phyloP scores from a whole-genome alignment of 2,888 invertebrate species.

The Ypsolopha scabrella region DNA sequence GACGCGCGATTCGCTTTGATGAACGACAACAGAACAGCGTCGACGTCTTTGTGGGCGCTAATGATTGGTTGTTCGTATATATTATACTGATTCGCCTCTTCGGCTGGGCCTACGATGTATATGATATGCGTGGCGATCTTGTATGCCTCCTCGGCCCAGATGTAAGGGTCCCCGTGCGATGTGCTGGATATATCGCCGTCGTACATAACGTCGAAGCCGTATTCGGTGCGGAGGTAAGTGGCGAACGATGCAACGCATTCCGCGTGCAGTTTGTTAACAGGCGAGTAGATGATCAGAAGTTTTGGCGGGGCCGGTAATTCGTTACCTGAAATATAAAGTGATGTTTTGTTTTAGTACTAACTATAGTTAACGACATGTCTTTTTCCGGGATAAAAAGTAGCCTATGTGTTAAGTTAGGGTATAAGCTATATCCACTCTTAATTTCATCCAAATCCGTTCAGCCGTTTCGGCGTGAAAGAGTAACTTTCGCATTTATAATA shows the following conservation, averaged over 20 bases:
- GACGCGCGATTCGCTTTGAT: constrained; percentile 27
- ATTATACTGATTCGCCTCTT: constrained; percentile 35
- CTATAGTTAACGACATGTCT: too few relatives aligned
- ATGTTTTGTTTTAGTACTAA: background rate
- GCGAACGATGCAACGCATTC: constrained; percentile 51
- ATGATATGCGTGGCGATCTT: constrained; percentile 38
- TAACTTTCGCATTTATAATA: too few relatives aligned
- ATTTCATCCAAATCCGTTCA: too few relatives aligned
- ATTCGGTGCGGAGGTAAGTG: constrained; percentile 42
- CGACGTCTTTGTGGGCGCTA: constrained; percentile 39
- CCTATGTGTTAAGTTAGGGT: too few relatives aligned
- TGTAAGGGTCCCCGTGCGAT: constrained; percentile 43
- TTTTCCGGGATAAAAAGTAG: too few relatives aligned
- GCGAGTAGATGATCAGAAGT: constrained; percentile 47
- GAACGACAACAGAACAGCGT: constrained; percentile 33
- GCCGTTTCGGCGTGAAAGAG: too few relatives aligned
- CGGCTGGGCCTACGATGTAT: constrained; percentile 48
- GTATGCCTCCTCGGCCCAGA: constrained; percentile 51
- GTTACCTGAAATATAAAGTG: constrained; percentile 24
- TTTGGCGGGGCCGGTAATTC: constrained; percentile 47
- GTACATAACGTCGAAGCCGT: constrained; percentile 47
- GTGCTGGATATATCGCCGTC: constrained; percentile 47
- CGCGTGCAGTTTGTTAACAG: constrained; percentile 44
- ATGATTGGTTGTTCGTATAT: constrained; percentile 55
- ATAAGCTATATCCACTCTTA: too few relatives aligned